phyloP scores from a whole-genome alignment of 2,113 vertebrate species.

The Burhinus bistriatus region DNA sequence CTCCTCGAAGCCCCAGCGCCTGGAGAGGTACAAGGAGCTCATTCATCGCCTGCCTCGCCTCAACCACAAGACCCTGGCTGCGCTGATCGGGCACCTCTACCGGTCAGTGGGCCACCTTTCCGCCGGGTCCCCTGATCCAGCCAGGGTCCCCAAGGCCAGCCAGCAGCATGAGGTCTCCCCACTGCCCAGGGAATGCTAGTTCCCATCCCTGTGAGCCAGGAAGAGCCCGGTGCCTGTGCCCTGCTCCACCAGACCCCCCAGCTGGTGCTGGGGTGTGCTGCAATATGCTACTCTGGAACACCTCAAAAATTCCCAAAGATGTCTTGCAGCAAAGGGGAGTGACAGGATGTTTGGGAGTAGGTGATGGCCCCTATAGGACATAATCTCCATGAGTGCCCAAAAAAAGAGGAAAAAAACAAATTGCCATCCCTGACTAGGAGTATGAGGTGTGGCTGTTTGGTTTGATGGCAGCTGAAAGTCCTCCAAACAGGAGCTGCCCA shows the following conservation, averaged over 20 bases:
- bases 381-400: neutral
- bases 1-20: slow-evolving; percentile 76
- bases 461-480: neutral
- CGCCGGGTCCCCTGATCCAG: fast-evolving
- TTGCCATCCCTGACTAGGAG: neutral
- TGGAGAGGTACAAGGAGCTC: slow-evolving; percentile 92
- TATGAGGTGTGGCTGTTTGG: neutral
- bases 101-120: slow-evolving; percentile 73
- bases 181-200: neutral
- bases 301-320: neutral
- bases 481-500: neutral
- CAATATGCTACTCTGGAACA: neutral
- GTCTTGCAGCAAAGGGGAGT: neutral
- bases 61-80: slow-evolving; percentile 88
- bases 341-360: neutral
- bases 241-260: neutral
- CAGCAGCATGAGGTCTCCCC: neutral
- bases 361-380: neutral
- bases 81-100: slow-evolving; percentile 92
- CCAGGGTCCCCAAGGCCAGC: neutral
- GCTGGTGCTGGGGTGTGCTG: neutral
- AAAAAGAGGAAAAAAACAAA: neutral
- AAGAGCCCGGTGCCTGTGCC: fast-evolving
- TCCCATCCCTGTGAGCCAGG: fast-evolving
- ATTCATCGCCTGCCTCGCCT: slow-evolving; percentile 87